A percentile compares a stretch with the other conserved stretches of the same genome.
phyloP scores from a whole-genome alignment of 2,113 vertebrate genomes.

The Pelecanus crispus region DNA sequence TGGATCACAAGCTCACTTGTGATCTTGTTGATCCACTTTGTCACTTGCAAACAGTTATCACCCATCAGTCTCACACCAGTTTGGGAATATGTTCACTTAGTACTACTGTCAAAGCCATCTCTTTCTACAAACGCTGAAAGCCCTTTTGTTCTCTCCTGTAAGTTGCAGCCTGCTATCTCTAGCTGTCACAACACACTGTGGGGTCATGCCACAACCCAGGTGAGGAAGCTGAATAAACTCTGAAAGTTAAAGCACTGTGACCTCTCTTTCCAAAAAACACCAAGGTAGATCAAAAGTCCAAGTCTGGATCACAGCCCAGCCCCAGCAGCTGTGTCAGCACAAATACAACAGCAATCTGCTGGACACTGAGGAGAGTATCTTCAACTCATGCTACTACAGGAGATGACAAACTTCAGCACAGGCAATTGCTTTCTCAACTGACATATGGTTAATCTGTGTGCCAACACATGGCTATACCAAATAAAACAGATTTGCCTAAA shows the following conservation, averaged over 20 bases:
- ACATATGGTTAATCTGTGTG: not conserved
- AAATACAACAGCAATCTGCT: not conserved
- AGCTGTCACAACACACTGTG: not conserved
- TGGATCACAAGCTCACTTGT: not conserved
- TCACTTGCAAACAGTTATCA: not conserved
- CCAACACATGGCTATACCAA: not conserved
- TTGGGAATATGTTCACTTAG: not conserved
- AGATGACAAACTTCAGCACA: not conserved
- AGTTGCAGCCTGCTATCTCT: not conserved
- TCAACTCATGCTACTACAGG: not conserved
- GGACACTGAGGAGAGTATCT: not conserved
- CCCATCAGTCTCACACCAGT: not conserved
- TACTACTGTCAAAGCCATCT: not conserved
- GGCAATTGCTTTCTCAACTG: not conserved
- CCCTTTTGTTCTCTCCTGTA: not conserved
- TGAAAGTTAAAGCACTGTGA: not conserved
- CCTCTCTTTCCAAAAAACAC: not conserved
- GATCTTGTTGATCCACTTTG: not conserved
- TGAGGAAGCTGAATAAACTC: not conserved
- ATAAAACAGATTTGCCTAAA: not conserved
- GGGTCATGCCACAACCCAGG: accelerated
- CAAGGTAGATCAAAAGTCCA: not conserved
- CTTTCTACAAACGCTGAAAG: not conserved
- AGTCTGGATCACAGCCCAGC: not conserved
- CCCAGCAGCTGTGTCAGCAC: not conserved